Evolutionary conservation across 30 jellyfish, hydroid and myxozoan genomes (phyloP).

Genomic region (Aurelia sp.): DNA sequence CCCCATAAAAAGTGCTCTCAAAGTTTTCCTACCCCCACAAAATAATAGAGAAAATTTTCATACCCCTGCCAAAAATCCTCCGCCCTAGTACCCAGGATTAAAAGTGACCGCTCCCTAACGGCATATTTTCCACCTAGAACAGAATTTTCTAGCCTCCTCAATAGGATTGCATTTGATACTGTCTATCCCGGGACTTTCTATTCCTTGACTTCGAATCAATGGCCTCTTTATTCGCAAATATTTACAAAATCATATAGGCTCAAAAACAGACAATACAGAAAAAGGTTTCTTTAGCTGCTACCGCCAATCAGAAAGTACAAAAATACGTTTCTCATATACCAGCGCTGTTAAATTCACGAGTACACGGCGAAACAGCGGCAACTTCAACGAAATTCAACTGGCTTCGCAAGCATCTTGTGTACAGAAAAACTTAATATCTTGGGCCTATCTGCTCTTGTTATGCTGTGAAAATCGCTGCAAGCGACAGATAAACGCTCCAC

Average conservation of each 20-base stretch:
- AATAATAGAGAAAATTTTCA: no score
- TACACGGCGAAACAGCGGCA: neutral
- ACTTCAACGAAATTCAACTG: no score
- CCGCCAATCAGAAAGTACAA: slow-evolving; percentile 67
- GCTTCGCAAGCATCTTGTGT: no score
- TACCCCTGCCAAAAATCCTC: no score
- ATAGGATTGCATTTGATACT: slow-evolving; percentile 23
- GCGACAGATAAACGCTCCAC: neutral
- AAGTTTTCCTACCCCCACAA: no score
- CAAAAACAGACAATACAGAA: slow-evolving; percentile 63
- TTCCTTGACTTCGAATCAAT: slow-evolving; percentile 43
- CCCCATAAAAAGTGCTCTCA: no score
- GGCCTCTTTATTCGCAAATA: slow-evolving; percentile 60
- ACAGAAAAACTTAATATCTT: no score
- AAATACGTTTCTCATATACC: slow-evolving; percentile 25
- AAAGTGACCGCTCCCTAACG: no score
- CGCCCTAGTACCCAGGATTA: no score
- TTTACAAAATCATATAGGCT: slow-evolving; percentile 71
- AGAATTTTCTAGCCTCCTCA: slow-evolving; percentile 18
- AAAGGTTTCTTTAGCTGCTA: slow-evolving; percentile 30
- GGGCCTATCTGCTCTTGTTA: neutral
- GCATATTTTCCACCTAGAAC: no score
- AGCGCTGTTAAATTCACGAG: slow-evolving; percentile 34
- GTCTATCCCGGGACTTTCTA: slow-evolving; percentile 24
- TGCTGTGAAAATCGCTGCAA: neutral